Conservation (phyloP, 2,113 vertebrate species). For the Paralichthys olivaceus region DNA sequence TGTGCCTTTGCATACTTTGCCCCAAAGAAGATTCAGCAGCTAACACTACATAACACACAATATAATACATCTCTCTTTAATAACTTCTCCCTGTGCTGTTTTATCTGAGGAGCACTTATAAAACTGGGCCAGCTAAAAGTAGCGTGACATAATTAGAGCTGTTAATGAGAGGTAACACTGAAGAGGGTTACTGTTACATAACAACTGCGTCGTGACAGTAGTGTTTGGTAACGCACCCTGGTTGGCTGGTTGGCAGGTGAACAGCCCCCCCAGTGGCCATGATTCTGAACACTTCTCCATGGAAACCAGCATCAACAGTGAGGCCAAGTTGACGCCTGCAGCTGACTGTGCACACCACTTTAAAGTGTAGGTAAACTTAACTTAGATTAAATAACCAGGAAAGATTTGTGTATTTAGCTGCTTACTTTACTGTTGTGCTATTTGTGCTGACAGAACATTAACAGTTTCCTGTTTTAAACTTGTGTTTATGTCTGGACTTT, state of each 20-base stretch:
- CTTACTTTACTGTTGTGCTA: background rate
- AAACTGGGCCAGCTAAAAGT: slow-evolving; percentile 10
- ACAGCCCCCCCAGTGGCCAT: slow-evolving; percentile 29
- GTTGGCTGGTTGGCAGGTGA: slow-evolving; percentile 20
- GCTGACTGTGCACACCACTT: slow-evolving; percentile 27
- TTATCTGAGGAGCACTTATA: slow-evolving; percentile 22
- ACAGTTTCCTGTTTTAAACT: background rate
- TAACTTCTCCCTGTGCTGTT: slow-evolving; percentile 1
- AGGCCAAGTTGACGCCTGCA: slow-evolving; percentile 33
- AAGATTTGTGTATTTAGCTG: background rate
- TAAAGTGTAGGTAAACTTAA: slow-evolving; percentile 33
- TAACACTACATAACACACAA: background rate
- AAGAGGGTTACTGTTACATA: background rate
- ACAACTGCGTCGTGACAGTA: slow-evolving; percentile 2
- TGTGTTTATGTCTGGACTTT: no score
- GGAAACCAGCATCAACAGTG: slow-evolving; percentile 67
- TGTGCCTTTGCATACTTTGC: background rate
- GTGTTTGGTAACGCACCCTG: slow-evolving; percentile 4
- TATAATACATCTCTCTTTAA: background rate
- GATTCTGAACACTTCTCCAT: slow-evolving; percentile 29
- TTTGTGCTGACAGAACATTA: background rate
- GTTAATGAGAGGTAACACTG: background rate
- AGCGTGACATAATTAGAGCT: slow-evolving; percentile 11
- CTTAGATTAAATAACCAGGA: background rate
- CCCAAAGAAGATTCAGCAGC: background rate